Evolutionary conservation across 1,140 invertebrate species (phyloP), one percentile per base, ranked within the genome.

Genomic region (Leptestheria dahalacensis): DNA sequence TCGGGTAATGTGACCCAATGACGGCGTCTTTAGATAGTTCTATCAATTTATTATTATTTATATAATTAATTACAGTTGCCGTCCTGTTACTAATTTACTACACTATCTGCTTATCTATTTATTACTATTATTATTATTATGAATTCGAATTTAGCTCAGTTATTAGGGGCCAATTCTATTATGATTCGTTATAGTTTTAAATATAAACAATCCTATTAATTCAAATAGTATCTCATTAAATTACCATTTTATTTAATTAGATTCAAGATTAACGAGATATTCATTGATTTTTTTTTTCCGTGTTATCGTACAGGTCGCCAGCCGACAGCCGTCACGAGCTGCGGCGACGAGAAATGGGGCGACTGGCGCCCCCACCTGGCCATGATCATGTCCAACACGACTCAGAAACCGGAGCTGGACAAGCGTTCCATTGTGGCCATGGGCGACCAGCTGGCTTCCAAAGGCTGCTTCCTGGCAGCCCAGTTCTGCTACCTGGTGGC

Each of bases 291-390:
- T n/a, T 11, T 11, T 41, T 24, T 55, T 12, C 11, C 33, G 6
- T 41, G 33, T 6, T 41, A 41, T 41, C 6, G 6, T 6, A 6
- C 33, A 55, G 53, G 53, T 55, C 46, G 57, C 3, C 57, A 58
- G 46, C 57, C 57, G 15, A 50, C 33, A 20, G 57, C 57, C 9
- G 46, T 48, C 18, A 58, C 57, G 15, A 70, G 83, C 73, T 79
- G 87, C 60, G 74, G 81, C n/a, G 88, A 93, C 73, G 83, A 85
- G 62, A 83, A 82, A 62, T 95, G 91, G 88, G 91, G 89, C 61
- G 92, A 97, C 71, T 97, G 93, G 94, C 78, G 90, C 57, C 88
- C 91, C 21, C 92, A 97, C 78, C 75, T 95, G 50, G 91, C 92
- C 15, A 93, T 97, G 81, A 83, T 97, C 62, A 78, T 97, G 24